A percentile compares a stretch with the other conserved stretches of the same genome.
phyloP scores from a whole-genome alignment of 2,113 vertebrate genomes.

The Epinephelus cyanopodus region DNA sequence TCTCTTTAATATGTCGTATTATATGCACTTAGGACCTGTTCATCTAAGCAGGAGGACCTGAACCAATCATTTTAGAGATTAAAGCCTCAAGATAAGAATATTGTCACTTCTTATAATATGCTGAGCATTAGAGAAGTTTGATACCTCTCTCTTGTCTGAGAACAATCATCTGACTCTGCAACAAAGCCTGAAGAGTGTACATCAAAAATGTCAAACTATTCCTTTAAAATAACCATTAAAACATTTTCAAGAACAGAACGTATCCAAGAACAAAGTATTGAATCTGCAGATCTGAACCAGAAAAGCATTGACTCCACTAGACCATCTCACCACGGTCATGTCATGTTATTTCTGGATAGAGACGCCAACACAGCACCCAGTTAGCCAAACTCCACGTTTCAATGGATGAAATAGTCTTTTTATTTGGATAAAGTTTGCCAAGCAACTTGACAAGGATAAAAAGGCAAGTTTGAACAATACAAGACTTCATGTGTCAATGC shows the following conservation, averaged over 20 bases:
- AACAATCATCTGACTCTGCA: not conserved
- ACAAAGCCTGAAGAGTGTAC: not conserved
- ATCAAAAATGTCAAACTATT: not conserved
- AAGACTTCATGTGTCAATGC: conserved; percentile 68
- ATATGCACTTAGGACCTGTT: not conserved
- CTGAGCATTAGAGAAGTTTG: not conserved
- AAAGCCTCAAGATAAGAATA: not conserved
- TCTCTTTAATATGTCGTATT: not conserved
- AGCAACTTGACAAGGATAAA: conserved; percentile 74
- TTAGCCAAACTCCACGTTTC: conserved; percentile 26
- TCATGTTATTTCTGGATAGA: not conserved
- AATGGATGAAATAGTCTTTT: conserved; percentile 65
- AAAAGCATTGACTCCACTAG: not conserved
- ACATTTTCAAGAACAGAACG: not conserved
- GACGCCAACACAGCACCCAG: not conserved
- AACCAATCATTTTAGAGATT: not conserved
- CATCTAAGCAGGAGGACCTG: not conserved
- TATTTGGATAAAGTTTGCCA: conserved; percentile 75
- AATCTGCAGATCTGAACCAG: not conserved
- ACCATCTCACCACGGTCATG: not conserved
- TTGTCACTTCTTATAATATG: not conserved
- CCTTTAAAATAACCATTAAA: not conserved
- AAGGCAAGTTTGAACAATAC: conserved; percentile 76
- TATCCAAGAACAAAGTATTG: not conserved
- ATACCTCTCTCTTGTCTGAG: not conserved